Percentiles rank a stretch among this genome's conserved stretches.
These are phyloP conservation scores for Strigamia transsilvanica DNA, from an alignment of 2,888 invertebrate genomes.

Conservation along the genomic window DNA sequence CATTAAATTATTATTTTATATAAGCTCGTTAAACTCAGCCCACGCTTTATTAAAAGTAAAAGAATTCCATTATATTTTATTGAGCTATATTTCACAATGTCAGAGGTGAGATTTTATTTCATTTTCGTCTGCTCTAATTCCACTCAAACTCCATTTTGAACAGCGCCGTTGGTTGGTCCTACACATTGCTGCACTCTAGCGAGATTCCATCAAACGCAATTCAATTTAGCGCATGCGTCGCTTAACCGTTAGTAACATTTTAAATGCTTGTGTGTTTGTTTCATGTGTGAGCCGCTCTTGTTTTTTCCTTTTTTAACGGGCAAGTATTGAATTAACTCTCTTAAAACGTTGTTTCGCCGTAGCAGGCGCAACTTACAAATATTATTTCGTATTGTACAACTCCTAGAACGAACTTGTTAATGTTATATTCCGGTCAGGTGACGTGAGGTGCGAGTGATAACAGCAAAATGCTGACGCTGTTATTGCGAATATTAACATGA, in stretches of 20 bases:
- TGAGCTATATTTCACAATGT: no score
- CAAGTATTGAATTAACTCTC: background rate
- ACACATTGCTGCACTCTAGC: no score
- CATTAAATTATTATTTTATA: no score
- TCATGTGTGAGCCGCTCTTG: background rate
- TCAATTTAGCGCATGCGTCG: background rate
- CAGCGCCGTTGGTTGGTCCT: no score
- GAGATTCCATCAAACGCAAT: background rate
- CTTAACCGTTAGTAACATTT: constrained; percentile 16
- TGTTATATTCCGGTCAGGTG: background rate
- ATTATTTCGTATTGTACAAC: background rate
- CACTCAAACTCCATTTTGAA: no score
- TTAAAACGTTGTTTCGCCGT: background rate
- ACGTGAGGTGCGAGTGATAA: background rate
- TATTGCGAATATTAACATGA: background rate
- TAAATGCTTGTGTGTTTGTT: background rate
- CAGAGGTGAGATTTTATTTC: no score
- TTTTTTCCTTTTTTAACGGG: background rate
- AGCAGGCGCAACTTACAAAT: background rate
- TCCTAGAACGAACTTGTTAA: background rate
- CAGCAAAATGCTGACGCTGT: background rate
- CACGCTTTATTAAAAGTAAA: no score
- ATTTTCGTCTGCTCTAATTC: no score
- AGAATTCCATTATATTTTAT: no score
- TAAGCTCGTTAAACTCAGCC: no score